Evolutionary conservation across 2,797 vertebrate species (phyloP).

Genomic region (Arrhamphus sclerolepis): DNA sequence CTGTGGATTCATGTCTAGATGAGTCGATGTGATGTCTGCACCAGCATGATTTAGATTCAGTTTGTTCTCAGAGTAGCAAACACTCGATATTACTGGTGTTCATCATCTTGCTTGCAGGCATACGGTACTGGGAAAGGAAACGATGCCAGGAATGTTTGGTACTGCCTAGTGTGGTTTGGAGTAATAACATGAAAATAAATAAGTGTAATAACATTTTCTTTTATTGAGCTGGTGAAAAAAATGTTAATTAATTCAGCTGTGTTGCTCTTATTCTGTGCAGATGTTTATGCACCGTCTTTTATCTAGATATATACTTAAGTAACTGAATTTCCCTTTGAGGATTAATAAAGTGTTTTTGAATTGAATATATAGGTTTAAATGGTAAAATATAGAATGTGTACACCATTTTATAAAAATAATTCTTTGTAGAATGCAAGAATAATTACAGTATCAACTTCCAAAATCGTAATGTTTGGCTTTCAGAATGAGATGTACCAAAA

Average conservation of each 20-base stretch:
- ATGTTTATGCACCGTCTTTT: too few species aligned
- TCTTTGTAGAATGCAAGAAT: too few species aligned
- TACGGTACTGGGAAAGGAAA: neutral
- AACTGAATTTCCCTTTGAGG: too few species aligned
- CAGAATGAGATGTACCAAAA: too few species aligned
- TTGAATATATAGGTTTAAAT: too few species aligned
- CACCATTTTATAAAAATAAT: too few species aligned
- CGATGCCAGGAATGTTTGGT: neutral
- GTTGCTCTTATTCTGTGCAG: neutral
- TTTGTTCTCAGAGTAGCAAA: constrained; percentile 13
- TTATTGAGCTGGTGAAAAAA: neutral
- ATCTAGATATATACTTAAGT: too few species aligned
- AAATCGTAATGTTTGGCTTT: too few species aligned
- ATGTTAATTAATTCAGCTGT: neutral
- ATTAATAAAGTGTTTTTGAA: too few species aligned
- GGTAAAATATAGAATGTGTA: too few species aligned
- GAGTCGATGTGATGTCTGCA: constrained; percentile 31
- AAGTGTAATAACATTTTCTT: too few species aligned
- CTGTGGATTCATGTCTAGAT: neutral
- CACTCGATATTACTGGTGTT: constrained; percentile 7
- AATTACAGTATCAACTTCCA: too few species aligned
- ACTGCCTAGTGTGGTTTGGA: neutral
- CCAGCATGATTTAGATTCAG: constrained; percentile 3
- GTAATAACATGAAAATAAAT: neutral
- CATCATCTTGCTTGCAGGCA: constrained; percentile 3